A percentile compares a stretch with the other conserved stretches of the same genome.
Evolutionary conservation across 2,113 vertebrate species (phyloP).

Genomic region (Stictonetta naevosa): DNA sequence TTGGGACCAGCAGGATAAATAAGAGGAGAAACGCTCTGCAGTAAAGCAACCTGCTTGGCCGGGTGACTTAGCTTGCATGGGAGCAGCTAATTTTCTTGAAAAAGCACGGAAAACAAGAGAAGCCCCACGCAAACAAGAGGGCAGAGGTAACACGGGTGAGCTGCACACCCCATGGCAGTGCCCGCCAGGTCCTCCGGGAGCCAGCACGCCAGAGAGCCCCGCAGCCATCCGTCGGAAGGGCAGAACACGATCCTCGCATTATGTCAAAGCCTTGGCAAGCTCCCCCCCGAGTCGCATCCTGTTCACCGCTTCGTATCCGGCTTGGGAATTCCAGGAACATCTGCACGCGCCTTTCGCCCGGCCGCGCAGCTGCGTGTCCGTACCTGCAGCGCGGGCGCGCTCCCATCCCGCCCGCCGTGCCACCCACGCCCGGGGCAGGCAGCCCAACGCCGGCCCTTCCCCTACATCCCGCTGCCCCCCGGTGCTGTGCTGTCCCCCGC

Average conservation of each 20-base stretch:
- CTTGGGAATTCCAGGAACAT: slow-evolving; percentile 82
- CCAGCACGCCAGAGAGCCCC: neutral
- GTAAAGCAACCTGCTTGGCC: neutral
- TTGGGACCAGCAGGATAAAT: rapidly evolving
- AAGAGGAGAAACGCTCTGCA: rapidly evolving
- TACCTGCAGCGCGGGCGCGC: slow-evolving; percentile 80
- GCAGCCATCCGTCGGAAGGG: neutral
- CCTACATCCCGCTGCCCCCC: rapidly evolving
- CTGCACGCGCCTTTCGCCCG: slow-evolving; percentile 66
- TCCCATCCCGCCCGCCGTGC: slow-evolving; percentile 70
- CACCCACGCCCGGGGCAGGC: slow-evolving; percentile 73
- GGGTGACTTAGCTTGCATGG: neutral
- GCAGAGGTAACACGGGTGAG: rapidly evolving
- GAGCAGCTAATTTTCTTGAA: neutral
- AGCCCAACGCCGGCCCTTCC: neutral
- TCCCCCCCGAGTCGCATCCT: slow-evolving; percentile 58
- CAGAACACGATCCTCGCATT: neutral
- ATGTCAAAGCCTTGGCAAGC: slow-evolving; percentile 55
- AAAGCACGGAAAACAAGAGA: neutral
- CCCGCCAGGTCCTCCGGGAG: rapidly evolving
- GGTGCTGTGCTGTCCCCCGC: neutral
- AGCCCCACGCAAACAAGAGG: rapidly evolving
- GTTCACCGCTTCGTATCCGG: slow-evolving; percentile 71
- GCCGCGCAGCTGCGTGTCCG: slow-evolving; percentile 76
- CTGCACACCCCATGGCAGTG: rapidly evolving